Evolutionary conservation across 2,888 invertebrate species (phyloP).

Genomic region (Lathronympha strigana): DNA sequence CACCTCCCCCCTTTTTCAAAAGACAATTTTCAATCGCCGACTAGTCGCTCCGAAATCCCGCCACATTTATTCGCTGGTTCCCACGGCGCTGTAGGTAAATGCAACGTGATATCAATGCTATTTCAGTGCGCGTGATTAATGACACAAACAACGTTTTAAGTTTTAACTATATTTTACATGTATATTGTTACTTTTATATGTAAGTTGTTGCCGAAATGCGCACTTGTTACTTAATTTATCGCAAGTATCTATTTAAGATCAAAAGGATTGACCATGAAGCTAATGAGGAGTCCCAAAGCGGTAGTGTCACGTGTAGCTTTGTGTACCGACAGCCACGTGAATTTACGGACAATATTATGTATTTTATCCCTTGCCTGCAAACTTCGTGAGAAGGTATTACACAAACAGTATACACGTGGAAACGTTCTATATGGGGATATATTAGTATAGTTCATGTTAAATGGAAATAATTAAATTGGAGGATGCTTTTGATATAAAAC

Average conservation of each 20-base stretch:
- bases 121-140: constrained; percentile 48
- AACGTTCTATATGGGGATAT: neutral
- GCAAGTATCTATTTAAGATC: neutral
- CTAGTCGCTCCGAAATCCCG: constrained; percentile 29
- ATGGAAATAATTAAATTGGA: neutral
- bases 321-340: constrained; percentile 59
- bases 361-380: constrained; percentile 36
- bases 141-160: constrained; percentile 11
- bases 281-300: neutral
- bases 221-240: constrained; percentile 11
- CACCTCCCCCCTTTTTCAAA: constrained; percentile 46
- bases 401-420: neutral
- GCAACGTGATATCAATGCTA: constrained; percentile 51
- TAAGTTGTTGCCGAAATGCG: neutral
- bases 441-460: neutral
- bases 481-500: too few relatives aligned
- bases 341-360: constrained; percentile 53
- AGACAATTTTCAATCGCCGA: constrained; percentile 41
- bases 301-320: constrained; percentile 61
- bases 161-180: constrained; percentile 10
- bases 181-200: too few relatives aligned
- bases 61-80: constrained; percentile 42
- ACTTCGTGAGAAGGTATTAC: neutral
- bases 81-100: constrained; percentile 51
- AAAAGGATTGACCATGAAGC: neutral